A percentile compares a stretch with the other conserved stretches of the same genome.
Conservation (phyloP, 2,113 vertebrate genomes). For the Acrocephalus kingi region DNA sequence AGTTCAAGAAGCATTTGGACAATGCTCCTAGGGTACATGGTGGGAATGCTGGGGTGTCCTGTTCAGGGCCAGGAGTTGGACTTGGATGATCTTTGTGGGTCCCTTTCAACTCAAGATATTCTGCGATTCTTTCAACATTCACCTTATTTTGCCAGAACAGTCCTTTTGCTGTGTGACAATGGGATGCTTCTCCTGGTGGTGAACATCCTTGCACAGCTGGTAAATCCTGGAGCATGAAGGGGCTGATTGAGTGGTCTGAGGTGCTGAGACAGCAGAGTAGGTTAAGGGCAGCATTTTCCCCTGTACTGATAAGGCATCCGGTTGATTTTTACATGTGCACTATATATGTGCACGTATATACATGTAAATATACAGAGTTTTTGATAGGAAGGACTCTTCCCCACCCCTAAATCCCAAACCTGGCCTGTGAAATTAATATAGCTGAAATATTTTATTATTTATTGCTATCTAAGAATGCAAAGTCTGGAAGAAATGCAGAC, state of each 20-base stretch:
- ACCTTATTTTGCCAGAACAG: not conserved
- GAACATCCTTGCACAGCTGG: not conserved
- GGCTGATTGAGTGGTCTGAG: not conserved
- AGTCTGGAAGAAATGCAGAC: not conserved
- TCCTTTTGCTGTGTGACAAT: not conserved
- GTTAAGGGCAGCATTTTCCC: not conserved
- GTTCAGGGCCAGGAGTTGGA: not conserved
- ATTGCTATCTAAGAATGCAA: not conserved
- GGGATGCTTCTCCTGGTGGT: not conserved
- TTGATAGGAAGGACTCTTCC: not conserved
- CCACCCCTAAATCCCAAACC: not conserved
- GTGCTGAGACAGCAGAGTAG: not conserved
- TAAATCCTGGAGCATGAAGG: not conserved
- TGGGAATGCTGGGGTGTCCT: not conserved
- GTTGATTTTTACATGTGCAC: not conserved
- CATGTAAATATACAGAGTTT: rapidly evolving
- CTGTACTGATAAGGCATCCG: not conserved
- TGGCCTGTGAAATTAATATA: not conserved
- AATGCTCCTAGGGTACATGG: not conserved
- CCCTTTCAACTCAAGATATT: not conserved
- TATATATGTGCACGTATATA: too few species aligned
- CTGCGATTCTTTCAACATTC: not conserved
- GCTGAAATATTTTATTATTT: not conserved
- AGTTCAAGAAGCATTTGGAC: not conserved
- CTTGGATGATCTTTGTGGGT: not conserved